phyloP scores from a whole-genome alignment of 1,140 invertebrate species.

The Ips typographus region DNA sequence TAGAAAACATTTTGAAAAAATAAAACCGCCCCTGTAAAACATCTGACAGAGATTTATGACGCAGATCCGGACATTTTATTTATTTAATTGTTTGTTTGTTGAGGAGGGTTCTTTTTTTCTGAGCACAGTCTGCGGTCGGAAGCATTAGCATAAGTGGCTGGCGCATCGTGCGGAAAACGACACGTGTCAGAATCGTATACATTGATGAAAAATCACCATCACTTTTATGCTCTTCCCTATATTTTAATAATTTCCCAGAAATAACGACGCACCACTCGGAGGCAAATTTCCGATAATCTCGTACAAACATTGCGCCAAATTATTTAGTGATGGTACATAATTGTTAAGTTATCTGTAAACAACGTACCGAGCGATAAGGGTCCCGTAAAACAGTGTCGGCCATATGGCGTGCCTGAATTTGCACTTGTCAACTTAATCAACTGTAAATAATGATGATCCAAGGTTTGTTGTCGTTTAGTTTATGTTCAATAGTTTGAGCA shows the following conservation, averaged over 20 bases:
- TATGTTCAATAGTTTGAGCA: too few species aligned
- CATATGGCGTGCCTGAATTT: conserved; percentile 8
- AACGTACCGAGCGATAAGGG: conserved; percentile 14
- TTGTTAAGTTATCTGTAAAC: conserved; percentile 6
- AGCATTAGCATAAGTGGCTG: conserved; percentile 43
- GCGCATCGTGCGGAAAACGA: conserved; percentile 26
- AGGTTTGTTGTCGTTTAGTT: not conserved
- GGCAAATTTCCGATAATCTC: conserved; percentile 10
- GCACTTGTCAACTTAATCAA: conserved; percentile 14
- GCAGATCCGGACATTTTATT: conserved; percentile 44
- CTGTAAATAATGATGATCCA: conserved; percentile 12
- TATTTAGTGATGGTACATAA: not conserved
- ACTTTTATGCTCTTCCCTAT: too few species aligned
- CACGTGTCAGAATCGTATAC: conserved; percentile 22
- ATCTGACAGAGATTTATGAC: conserved; percentile 40
- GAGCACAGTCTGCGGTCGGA: conserved; percentile 43
- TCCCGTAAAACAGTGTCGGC: conserved; percentile 6
- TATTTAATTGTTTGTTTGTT: conserved; percentile 47
- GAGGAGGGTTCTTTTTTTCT: conserved; percentile 39
- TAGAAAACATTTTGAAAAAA: too few species aligned
- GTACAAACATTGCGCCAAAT: conserved; percentile 3
- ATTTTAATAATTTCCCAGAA: not conserved
- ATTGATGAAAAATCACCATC: conserved; percentile 25
- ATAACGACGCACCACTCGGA: not conserved
- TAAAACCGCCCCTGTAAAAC: not conserved